Evolutionary conservation across 2,797 vertebrate species (phyloP).

Genomic region (Notolabrus celidotus): DNA sequence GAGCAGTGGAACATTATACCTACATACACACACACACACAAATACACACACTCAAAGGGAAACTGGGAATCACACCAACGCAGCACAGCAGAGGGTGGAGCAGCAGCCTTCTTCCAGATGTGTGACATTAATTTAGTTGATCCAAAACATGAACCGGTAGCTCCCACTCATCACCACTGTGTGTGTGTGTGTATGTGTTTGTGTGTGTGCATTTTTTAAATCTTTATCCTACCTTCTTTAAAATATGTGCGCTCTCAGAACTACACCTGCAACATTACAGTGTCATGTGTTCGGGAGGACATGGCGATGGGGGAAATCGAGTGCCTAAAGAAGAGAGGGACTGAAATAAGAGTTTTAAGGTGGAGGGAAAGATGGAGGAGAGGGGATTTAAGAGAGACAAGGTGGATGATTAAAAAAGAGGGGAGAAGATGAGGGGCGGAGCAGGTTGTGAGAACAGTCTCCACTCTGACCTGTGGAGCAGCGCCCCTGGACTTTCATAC

Average conservation of each 20-base stretch:
- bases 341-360: slow-evolving; percentile 19
- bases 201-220: slow-evolving; percentile 8
- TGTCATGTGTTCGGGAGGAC: slow-evolving; percentile 8
- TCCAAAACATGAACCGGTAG: slow-evolving; percentile 85
- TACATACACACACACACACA: slow-evolving; percentile 53
- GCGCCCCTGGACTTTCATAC: slow-evolving; percentile 82
- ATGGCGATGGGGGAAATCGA: slow-evolving; percentile 1
- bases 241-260: background rate
- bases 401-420: slow-evolving; percentile 43
- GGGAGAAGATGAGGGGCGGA: slow-evolving; percentile 68
- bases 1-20: slow-evolving; percentile 82
- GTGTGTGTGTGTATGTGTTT: slow-evolving; percentile 22
- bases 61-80: slow-evolving; percentile 85
- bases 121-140: slow-evolving; percentile 83
- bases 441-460: slow-evolving; percentile 83
- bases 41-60: slow-evolving; percentile 60
- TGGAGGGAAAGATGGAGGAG: slow-evolving; percentile 27
- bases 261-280: slow-evolving; percentile 28
- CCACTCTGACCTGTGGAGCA: slow-evolving; percentile 82
- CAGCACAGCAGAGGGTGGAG: slow-evolving; percentile 82
- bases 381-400: slow-evolving; percentile 25
- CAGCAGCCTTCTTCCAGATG: slow-evolving; percentile 84
- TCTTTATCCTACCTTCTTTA: slow-evolving; percentile 13
- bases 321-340: background rate
- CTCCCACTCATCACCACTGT: slow-evolving; percentile 77